These are phyloP conservation scores for Anarsia innoxiella DNA, from an alignment of 2,888 invertebrate genomes.

Conservation along the genomic window DNA sequence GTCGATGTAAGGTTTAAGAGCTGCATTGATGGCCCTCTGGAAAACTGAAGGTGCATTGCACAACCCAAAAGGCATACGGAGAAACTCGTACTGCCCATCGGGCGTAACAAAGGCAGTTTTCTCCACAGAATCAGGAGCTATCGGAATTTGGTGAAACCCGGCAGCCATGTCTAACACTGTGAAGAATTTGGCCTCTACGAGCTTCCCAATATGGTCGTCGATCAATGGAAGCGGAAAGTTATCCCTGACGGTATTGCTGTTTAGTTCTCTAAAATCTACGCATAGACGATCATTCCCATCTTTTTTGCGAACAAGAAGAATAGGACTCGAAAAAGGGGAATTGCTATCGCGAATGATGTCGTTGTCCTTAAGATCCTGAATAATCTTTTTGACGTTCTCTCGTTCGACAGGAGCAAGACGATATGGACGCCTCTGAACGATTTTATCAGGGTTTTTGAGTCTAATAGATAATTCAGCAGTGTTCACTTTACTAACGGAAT, in stretches of 20 bases:
- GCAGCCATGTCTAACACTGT: constrained; percentile 22
- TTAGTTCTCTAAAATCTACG: constrained; percentile 12
- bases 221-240: constrained; percentile 13
- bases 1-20: constrained; percentile 12
- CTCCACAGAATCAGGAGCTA: constrained; percentile 18
- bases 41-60: not conserved
- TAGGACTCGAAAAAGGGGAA: constrained; percentile 16
- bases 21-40: constrained; percentile 25
- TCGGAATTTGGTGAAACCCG: constrained; percentile 24
- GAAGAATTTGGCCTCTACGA: constrained; percentile 16
- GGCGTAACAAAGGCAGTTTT: constrained; percentile 18
- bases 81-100: constrained; percentile 18
- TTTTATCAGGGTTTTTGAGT: not conserved
- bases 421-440: not conserved
- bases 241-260: not conserved
- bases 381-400: constrained; percentile 4
- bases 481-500: not conserved
- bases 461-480: not conserved
- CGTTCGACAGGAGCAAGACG: not conserved
- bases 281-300: constrained; percentile 11
- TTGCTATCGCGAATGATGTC: constrained; percentile 14
- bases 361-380: constrained; percentile 7
- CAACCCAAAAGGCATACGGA: constrained; percentile 14
- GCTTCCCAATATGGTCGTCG: constrained; percentile 12
- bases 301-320: constrained; percentile 10